Evolutionary conservation across 2,888 invertebrate genomes (phyloP), one percentile per base, ranked within the genome.

Genomic region (Hofmannophila pseudospretella): DNA sequence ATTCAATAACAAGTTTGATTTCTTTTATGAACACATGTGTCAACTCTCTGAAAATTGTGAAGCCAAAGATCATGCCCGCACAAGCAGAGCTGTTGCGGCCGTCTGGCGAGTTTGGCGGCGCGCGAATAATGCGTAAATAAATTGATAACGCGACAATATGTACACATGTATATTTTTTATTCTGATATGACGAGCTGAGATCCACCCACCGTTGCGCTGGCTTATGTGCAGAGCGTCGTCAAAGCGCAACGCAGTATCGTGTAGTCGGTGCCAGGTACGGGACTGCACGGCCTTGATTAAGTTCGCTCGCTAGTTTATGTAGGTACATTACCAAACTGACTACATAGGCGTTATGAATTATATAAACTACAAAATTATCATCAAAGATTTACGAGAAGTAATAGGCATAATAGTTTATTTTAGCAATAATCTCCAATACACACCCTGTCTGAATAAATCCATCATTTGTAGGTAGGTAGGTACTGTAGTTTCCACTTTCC

Each of bases 281-380:
- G 49, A 53, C 51, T 58, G 62, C 57, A 69, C 85, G 85, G 77
- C 85, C 85, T 86, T 85, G 84, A 67, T 68, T 58, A 51, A 63
- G 69, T 67, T 74, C 76, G 69, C 67, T 66, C 65, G 16, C 16
- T 4, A n/a, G n/a, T n/a, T n/a, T n/a, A n/a, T n/a, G n/a, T n/a
- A n/a, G n/a, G n/a, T n/a, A n/a, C n/a, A n/a, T n/a, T n/a, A 16
- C 16, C 3, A 16, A 64, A 67, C 30, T n/a, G 7, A 66, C 56
- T 58, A 52, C 45, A 47, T 45, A 40, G 43, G 50, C 55, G 58
- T 51, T 54, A 59, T 61, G 51, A 50, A 49, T 41, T 42, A 39
- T 38, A 31, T 40, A 54, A 47, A 7, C 27, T 10, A 10, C 11
- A 10, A 10, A 11, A 19, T 27, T 11, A 16, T 14, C 19, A 1